phyloP scores from a whole-genome alignment of 2,888 invertebrate species.

The Lysandra bellargus region DNA sequence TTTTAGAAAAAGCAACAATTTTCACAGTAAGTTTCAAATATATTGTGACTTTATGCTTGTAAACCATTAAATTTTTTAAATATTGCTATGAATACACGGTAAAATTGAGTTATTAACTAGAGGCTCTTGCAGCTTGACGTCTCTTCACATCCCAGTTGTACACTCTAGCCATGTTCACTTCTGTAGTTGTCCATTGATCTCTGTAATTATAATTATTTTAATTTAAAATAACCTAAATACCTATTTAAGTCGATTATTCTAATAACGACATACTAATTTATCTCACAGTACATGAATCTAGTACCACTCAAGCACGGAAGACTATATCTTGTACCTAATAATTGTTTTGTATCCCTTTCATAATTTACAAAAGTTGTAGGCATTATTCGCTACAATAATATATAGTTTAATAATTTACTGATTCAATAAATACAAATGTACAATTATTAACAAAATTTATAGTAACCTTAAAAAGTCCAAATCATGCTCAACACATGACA shows the following conservation, averaged over 20 bases:
- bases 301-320: too few relatives aligned
- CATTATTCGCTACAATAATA: too few relatives aligned
- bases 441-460: too few relatives aligned
- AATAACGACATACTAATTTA: neutral
- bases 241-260: neutral
- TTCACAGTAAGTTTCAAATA: neutral
- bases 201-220: slow-evolving; percentile 67
- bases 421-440: too few relatives aligned
- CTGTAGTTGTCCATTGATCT: slow-evolving; percentile 98
- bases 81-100: slow-evolving; percentile 22
- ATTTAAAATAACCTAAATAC: neutral
- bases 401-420: too few relatives aligned
- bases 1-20: neutral
- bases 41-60: slow-evolving; percentile 17
- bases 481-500: slow-evolving; percentile 93
- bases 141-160: slow-evolving; percentile 99
- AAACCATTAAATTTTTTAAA: slow-evolving; percentile 3
- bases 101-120: slow-evolving; percentile 50
- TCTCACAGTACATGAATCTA: too few relatives aligned
- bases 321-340: too few relatives aligned
- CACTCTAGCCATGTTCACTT: slow-evolving; percentile 99
- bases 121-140: slow-evolving; percentile 86
- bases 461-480: slow-evolving; percentile 91
- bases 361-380: too few relatives aligned
- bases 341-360: too few relatives aligned